Base-by-base conservation (phyloP, 2,888 invertebrate genomes). In the Esperia sulphurella region DNA sequence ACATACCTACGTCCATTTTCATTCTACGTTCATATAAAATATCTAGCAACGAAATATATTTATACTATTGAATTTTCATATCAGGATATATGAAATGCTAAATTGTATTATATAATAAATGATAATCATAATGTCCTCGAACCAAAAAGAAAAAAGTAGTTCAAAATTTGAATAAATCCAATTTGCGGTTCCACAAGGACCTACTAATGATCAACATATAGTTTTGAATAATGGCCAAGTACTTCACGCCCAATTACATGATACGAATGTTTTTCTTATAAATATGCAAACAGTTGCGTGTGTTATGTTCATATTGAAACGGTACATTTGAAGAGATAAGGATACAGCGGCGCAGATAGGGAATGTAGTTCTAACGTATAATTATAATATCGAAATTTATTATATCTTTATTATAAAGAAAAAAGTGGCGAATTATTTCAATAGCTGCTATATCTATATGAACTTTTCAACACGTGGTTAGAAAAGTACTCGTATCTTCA, bases 271-370 rank as follows among this genome's bases (percentile, higher is more conserved):
- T 67, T 66, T 51, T 62, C 63, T 66, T 67, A 59, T 67, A 63
- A 68, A 68, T 72, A 75, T 75, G 69, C 64, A 66, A 35, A 35
- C 68, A 66, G 61, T 70, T 70, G 76, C 78, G 76, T 77, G 75
- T 54, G 57, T 51, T 33, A 52, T 51, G 51, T 53, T 48, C 50
- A 59, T 52, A 48, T 53, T 50, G 55, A 51, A 54, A 54, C 45
- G 45, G 50, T 44, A 33, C 33, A 2, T 10, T 8, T 10, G 7
- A 4, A 10, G 33, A 33, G 33, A 33, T 33, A 33, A 10, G 33
- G 33, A 2, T 3, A 33, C 33, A 10, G n/a, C 7, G 3, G 2
- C 10, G 33, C 9, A 33, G 5, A 5, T 21, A 21, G 21, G 21
- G 3, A 3, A 33, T 2, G 10, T 33, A 33, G 3, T 8, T 33